These are phyloP conservation scores for Drosophila cognata DNA, from an alignment of 2,888 invertebrate species.

Conservation along the genomic window DNA sequence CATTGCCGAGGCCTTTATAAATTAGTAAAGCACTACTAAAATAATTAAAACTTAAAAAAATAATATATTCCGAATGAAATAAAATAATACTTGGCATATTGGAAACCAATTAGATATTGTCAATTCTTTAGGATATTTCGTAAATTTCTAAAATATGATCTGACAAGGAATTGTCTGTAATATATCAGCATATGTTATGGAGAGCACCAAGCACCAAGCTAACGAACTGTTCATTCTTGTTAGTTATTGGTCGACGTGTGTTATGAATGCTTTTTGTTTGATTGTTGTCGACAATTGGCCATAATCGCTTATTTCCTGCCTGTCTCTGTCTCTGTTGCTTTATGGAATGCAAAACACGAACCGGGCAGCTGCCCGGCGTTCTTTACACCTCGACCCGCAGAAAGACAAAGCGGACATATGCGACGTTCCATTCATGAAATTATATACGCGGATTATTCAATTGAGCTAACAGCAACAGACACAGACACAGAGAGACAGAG, in stretches of 20 bases:
- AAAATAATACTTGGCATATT: neutral
- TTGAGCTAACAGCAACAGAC: conserved; percentile 20
- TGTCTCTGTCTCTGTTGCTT: conserved; percentile 39
- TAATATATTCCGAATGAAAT: neutral
- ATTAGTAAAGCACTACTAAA: neutral
- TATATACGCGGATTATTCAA: conserved; percentile 51
- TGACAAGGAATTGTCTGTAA: neutral
- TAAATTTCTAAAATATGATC: neutral
- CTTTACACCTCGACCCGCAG: neutral
- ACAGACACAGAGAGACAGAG: conserved; percentile 1
- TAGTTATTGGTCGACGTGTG: conserved; percentile 14
- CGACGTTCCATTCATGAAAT: conserved; percentile 61
- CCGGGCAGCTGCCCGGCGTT: conserved; percentile 37
- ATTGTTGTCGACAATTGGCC: conserved; percentile 50
- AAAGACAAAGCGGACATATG: conserved; percentile 1
- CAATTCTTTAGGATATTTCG: neutral
- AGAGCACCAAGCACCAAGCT: neutral
- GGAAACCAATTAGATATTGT: neutral
- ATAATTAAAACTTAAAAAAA: neutral
- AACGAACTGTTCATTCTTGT: neutral
- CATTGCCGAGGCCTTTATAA: neutral
- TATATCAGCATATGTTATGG: neutral
- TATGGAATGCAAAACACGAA: conserved; percentile 62
- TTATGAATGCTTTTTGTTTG: conserved; percentile 28
- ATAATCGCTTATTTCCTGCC: conserved; percentile 67